Evolutionary conservation across 2,888 invertebrate species (phyloP).

Genomic region (Onchidella celtica): DNA sequence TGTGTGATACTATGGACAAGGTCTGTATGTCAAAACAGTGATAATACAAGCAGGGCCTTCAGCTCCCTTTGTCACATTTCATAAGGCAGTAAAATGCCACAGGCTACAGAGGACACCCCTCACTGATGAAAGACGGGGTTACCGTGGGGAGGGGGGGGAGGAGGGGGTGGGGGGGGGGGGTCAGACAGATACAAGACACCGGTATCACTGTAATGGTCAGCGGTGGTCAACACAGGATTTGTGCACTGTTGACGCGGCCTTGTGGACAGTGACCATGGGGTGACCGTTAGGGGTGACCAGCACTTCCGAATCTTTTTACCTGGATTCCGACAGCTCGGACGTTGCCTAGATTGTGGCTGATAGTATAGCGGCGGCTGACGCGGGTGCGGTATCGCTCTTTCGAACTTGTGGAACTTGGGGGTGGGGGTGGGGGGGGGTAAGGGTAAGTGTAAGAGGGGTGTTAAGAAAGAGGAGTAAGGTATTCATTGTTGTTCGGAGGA

Average conservation of each 20-base stretch:
- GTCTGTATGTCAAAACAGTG: no score
- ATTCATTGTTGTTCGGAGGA: no score
- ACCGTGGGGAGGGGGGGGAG: background rate
- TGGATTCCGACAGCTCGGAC: background rate
- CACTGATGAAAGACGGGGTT: background rate
- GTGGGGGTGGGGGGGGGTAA: background rate
- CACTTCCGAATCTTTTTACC: background rate
- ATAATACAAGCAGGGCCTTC: no score
- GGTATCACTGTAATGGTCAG: background rate
- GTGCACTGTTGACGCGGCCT: conserved; percentile 1
- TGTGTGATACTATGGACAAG: no score
- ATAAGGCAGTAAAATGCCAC: background rate
- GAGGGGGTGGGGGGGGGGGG: background rate
- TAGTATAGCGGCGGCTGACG: no score
- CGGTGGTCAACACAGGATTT: background rate
- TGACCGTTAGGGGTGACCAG: background rate
- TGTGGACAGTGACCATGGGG: background rate
- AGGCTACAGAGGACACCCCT: background rate
- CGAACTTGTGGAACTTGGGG: background rate
- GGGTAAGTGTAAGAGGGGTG: no score
- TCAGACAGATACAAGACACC: background rate
- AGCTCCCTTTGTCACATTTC: no score
- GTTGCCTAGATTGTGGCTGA: background rate
- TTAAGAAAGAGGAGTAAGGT: no score
- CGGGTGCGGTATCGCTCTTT: background rate